A percentile compares a stretch with the other conserved stretches of the same genome.
Evolutionary conservation across 1,140 invertebrate genomes (phyloP).

Genomic region (Drosophila nebulosa): DNA sequence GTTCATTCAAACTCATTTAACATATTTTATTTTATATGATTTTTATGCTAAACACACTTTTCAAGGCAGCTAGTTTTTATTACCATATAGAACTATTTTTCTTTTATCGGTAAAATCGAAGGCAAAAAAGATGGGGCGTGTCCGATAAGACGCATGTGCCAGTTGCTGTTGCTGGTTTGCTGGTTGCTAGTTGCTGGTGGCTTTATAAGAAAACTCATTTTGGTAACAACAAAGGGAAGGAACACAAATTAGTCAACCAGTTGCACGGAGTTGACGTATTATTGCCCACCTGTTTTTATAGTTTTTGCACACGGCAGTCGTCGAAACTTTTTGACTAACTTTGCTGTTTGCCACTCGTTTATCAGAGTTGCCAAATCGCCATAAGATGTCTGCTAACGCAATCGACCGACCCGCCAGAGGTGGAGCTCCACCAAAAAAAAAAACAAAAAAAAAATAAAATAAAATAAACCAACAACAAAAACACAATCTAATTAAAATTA

Average conservation of each 20-base stretch:
- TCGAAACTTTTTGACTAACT: conserved; percentile 57
- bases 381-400: background rate
- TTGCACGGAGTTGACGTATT: conserved; percentile 43
- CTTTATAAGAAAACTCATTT: conserved; percentile 1
- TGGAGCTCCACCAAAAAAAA: background rate
- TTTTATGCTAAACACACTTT: conserved; percentile 43
- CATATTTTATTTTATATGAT: conserved; percentile 25
- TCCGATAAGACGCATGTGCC: conserved; percentile 42
- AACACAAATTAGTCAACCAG: conserved; percentile 63
- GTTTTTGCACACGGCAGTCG: conserved; percentile 50
- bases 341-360: conserved; percentile 54
- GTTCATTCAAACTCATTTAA: conserved; percentile 6
- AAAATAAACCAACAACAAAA: conserved; percentile 24
- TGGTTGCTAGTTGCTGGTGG: background rate
- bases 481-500: conserved; percentile 65
- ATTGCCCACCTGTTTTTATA: conserved; percentile 72
- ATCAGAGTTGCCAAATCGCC: conserved; percentile 56
- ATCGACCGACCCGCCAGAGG: background rate
- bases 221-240: background rate
- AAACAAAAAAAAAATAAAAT: conserved; percentile 46
- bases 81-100: conserved; percentile 76
- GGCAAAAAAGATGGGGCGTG: conserved; percentile 19
- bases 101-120: conserved; percentile 37
- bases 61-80: conserved; percentile 50
- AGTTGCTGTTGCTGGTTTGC: conserved; percentile 11